A percentile compares a stretch with the other conserved stretches of the same genome.
These are phyloP conservation scores for Acropora yongei DNA, from an alignment of 64 coral and sea anemone genomes.

Conservation along the genomic window DNA sequence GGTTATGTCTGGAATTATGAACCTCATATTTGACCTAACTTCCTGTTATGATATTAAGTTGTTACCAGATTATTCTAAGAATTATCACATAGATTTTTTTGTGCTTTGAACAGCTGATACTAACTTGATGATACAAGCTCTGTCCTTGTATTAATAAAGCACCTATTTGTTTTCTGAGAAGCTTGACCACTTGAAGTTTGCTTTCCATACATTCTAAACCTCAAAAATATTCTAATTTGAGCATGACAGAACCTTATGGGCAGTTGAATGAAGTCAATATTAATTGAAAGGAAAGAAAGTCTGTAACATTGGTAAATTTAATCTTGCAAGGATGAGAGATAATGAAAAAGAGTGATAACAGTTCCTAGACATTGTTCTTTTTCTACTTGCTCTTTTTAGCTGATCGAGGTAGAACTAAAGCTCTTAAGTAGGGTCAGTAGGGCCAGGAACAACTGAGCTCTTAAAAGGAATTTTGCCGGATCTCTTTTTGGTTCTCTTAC, in stretches of 20 bases:
- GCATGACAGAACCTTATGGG: too few species aligned
- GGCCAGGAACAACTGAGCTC: background rate
- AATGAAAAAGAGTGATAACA: background rate
- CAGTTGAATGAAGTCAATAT: too few species aligned
- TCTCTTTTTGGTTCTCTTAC: background rate
- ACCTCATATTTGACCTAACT: conserved; percentile 22
- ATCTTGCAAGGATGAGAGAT: too few species aligned
- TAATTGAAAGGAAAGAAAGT: too few species aligned
- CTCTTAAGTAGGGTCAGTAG: background rate
- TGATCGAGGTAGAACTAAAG: background rate
- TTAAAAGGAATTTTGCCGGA: background rate
- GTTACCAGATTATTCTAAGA: conserved; percentile 11
- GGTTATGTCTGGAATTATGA: background rate
- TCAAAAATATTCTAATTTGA: too few species aligned
- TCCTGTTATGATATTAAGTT: conserved; percentile 13
- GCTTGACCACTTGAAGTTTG: background rate
- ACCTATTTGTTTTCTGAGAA: background rate
- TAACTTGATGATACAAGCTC: background rate
- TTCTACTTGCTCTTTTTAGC: background rate
- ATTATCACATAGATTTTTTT: background rate
- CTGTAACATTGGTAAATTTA: too few species aligned
- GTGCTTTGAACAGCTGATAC: background rate
- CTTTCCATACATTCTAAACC: too few species aligned
- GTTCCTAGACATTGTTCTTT: background rate
- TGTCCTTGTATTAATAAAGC: background rate